Evolutionary conservation across 2,797 vertebrate species (phyloP).

Genomic region (Microchirus variegatus): DNA sequence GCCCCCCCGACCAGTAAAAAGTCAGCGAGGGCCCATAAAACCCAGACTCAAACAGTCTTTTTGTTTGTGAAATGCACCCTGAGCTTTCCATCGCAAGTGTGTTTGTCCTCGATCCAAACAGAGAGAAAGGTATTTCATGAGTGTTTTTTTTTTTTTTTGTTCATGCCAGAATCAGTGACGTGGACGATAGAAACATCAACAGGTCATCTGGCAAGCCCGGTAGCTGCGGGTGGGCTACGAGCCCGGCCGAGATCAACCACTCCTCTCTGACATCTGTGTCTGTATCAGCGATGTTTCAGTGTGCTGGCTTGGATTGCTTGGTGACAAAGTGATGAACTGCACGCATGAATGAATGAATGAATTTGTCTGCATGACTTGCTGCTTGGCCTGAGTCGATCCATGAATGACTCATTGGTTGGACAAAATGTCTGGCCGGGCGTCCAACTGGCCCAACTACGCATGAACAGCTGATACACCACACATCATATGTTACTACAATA

Average conservation of each 20-base stretch:
- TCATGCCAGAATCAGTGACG: constrained; percentile 2
- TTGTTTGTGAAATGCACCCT: constrained; percentile 27
- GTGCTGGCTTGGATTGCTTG: constrained; percentile 13
- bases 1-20: constrained; percentile 18
- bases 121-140: constrained; percentile 17
- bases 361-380: constrained; percentile 25
- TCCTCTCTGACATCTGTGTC: constrained; percentile 51
- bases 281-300: constrained; percentile 17
- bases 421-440: constrained; percentile 39
- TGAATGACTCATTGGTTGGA: constrained; percentile 57
- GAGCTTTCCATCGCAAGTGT: background rate
- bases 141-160: too few relatives aligned
- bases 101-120: too few relatives aligned
- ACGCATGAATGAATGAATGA: constrained; percentile 46
- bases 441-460: constrained; percentile 30
- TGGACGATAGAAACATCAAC: constrained; percentile 71
- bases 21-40: constrained; percentile 18
- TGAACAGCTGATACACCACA: constrained; percentile 7
- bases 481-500: constrained; percentile 17
- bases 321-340: constrained; percentile 19
- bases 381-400: constrained; percentile 26
- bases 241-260: constrained; percentile 21
- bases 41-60: constrained; percentile 16
- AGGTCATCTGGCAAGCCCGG: constrained; percentile 52
- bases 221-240: constrained; percentile 61